A percentile compares a stretch with the other conserved stretches of the same genome.
These are phyloP conservation scores for Vulpes vulpes DNA, from an alignment of 2,113 vertebrate genomes.

Conservation along the genomic window DNA sequence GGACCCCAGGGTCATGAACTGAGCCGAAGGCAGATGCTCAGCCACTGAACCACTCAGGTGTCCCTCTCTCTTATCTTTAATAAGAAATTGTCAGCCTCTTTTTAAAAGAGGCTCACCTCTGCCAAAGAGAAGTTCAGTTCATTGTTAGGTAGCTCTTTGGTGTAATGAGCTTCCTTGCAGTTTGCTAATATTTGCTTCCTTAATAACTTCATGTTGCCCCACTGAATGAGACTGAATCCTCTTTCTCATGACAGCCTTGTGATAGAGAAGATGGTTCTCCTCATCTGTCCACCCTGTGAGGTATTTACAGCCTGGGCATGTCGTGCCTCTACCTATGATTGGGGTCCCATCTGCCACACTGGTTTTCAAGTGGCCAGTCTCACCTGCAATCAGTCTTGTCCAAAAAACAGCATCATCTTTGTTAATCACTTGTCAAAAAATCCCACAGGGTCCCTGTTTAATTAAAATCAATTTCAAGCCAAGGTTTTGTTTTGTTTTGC, in stretches of 20 bases:
- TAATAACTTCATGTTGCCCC: background rate
- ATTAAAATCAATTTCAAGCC: background rate
- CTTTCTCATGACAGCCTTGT: background rate
- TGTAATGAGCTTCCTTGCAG: background rate
- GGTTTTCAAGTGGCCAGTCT: background rate
- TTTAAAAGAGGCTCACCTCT: background rate
- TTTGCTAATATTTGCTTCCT: slow-evolving; percentile 7
- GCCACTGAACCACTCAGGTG: too few species aligned
- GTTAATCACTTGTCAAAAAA: background rate
- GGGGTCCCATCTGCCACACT: background rate
- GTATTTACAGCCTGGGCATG: background rate
- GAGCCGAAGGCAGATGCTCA: too few species aligned
- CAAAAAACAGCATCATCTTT: background rate
- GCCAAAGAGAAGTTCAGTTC: background rate
- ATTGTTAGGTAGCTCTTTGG: background rate
- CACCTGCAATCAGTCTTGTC: background rate
- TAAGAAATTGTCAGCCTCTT: slow-evolving; percentile 32
- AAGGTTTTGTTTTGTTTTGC: background rate
- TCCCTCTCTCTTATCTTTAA: background rate
- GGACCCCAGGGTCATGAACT: too few species aligned
- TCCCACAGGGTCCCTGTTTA: background rate
- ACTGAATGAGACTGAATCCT: background rate
- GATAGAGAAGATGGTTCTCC: background rate
- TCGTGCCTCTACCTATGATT: background rate
- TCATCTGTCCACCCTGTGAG: background rate